Percentiles rank a stretch among this genome's conserved stretches.
Conservation (phyloP, 2,888 invertebrate genomes). For the Andrena flavipes region DNA sequence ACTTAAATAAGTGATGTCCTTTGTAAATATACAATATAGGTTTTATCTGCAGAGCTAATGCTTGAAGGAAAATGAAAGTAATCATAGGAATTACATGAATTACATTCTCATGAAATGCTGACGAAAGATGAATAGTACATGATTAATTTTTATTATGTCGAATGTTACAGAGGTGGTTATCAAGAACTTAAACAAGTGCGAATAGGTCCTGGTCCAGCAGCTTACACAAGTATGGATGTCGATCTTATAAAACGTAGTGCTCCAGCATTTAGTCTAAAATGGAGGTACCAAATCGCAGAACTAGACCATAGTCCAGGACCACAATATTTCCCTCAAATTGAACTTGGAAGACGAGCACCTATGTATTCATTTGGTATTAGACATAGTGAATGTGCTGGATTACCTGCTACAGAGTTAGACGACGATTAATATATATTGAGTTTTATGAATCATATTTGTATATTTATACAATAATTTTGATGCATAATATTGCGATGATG, state of each 20-base stretch:
- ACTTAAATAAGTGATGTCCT: too few relatives aligned
- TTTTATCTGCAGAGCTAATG: too few relatives aligned
- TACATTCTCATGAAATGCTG: too few relatives aligned
- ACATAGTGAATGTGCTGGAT: conserved; percentile 86
- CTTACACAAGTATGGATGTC: conserved; percentile 69
- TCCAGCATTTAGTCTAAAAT: conserved; percentile 79
- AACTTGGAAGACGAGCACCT: conserved; percentile 72
- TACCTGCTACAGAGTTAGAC: conserved; percentile 88
- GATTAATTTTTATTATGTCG: too few relatives aligned
- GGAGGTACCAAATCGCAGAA: conserved; percentile 50
- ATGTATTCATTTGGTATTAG: conserved; percentile 87
- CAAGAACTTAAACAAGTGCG: conserved; percentile 19
- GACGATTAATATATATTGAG: conserved; percentile 62
- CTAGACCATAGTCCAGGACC: conserved; percentile 76
- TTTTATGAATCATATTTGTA: conserved; percentile 7
- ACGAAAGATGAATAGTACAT: too few relatives aligned
- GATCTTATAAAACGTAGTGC: conserved; percentile 73
- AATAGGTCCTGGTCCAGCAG: conserved; percentile 80
- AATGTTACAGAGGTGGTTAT: conserved; percentile 66
- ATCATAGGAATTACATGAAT: too few relatives aligned
- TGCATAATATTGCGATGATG: neutral
- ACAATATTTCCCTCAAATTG: conserved; percentile 71
- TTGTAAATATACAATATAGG: too few relatives aligned
- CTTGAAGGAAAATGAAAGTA: too few relatives aligned
- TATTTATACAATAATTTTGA: conserved; percentile 15